Evolutionary conservation across 23 tunicate genomes (phyloP).

Genomic region (Trididemnum clinides): DNA sequence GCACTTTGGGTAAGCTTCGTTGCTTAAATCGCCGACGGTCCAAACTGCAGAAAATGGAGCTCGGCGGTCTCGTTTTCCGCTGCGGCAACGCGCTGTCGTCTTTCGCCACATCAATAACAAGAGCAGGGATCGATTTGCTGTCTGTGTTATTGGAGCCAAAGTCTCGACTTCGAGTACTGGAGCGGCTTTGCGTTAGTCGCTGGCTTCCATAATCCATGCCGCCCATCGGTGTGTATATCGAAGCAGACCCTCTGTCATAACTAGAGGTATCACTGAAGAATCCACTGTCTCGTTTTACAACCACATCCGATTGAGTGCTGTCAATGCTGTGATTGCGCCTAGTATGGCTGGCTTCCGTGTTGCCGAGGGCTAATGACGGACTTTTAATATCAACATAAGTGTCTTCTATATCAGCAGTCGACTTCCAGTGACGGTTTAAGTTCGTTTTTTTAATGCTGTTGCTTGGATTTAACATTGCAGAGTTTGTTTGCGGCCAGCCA

Average conservation of each 20-base stretch:
- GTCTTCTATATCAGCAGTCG: slow-evolving; percentile 21
- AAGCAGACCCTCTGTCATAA: not conserved
- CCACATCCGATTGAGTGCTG: not conserved
- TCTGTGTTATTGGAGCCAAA: not conserved
- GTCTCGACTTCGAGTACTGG: not conserved
- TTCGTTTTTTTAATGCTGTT: not conserved
- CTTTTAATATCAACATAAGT: slow-evolving; percentile 20
- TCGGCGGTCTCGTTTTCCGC: slow-evolving; percentile 25
- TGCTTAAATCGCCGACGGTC: not conserved
- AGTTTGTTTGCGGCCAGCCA: not conserved
- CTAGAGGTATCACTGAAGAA: not conserved
- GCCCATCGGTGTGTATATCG: slow-evolving; percentile 42
- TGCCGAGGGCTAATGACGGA: not conserved
- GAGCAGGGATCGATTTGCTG: not conserved
- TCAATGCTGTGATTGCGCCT: not conserved
- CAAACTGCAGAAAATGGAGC: slow-evolving; percentile 38
- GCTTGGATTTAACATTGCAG: too few relatives aligned
- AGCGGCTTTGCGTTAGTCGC: not conserved
- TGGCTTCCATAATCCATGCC: slow-evolving; percentile 19
- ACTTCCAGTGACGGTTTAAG: too few relatives aligned
- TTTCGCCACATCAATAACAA: not conserved
- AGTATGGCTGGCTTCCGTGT: not conserved
- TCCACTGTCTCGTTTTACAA: not conserved
- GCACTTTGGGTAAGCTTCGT: not conserved
- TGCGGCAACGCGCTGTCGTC: not conserved